Evolutionary conservation across 2,888 invertebrate genomes (phyloP).

Genomic region (Polyommatus iphigenia): DNA sequence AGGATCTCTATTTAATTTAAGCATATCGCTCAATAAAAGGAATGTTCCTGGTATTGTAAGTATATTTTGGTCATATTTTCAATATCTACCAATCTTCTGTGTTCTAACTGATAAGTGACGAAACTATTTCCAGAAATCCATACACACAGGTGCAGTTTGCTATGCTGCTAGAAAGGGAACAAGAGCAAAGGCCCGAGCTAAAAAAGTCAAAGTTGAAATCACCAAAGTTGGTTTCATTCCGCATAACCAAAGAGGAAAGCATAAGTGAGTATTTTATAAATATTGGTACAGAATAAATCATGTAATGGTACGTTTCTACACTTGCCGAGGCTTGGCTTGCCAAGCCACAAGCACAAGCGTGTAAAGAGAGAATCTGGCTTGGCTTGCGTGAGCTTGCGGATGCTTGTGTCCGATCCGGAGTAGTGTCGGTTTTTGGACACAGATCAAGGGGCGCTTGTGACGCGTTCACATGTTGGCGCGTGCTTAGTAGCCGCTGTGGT

Average conservation of each 20-base stretch:
- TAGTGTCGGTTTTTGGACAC: too few relatives aligned
- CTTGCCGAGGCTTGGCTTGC: too few relatives aligned
- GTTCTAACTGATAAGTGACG: not conserved
- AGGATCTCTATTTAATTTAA: conserved; percentile 61
- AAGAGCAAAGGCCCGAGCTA: conserved; percentile 86
- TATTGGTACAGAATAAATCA: not conserved
- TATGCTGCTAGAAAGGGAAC: conserved; percentile 93
- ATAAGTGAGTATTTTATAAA: conserved; percentile 47
- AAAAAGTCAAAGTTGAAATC: conserved; percentile 87
- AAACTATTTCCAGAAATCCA: conserved; percentile 57
- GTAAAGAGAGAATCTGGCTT: too few relatives aligned
- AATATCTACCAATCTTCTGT: not conserved
- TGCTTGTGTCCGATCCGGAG: too few relatives aligned
- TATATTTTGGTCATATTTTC: conserved; percentile 34
- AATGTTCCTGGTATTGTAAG: conserved; percentile 59
- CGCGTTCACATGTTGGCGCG: too few relatives aligned
- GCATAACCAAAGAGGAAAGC: conserved; percentile 82
- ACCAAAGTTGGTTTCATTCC: conserved; percentile 88
- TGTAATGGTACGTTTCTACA: too few relatives aligned
- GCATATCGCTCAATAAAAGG: conserved; percentile 54
- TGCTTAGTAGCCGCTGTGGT: too few relatives aligned
- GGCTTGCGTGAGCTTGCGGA: too few relatives aligned
- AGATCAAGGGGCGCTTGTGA: too few relatives aligned
- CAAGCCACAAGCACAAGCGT: too few relatives aligned
- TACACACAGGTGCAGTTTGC: conserved; percentile 79